Conservation (phyloP, 2,888 invertebrate species). For the Drosophila putrida region DNA sequence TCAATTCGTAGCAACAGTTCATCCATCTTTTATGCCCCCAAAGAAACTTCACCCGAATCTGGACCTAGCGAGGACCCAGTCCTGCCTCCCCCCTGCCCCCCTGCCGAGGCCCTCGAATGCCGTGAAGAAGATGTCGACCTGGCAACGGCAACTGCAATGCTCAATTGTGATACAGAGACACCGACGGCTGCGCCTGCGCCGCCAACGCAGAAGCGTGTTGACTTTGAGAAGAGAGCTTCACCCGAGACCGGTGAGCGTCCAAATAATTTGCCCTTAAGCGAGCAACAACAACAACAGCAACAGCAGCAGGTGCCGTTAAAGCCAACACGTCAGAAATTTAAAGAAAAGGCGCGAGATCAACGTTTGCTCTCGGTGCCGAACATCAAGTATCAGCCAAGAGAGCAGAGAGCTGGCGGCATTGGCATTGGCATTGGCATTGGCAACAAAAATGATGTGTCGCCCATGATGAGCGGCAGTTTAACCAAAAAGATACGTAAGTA, state of each 20-base stretch:
- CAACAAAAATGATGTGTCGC: constrained; percentile 84
- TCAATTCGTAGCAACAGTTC: constrained; percentile 86
- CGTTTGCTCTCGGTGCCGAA: constrained; percentile 92
- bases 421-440: constrained; percentile 21
- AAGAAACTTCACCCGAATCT: constrained; percentile 76
- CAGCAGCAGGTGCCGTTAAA: constrained; percentile 86
- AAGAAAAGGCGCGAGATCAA: constrained; percentile 87
- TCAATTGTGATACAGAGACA: constrained; percentile 60
- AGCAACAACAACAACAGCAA: constrained; percentile 40
- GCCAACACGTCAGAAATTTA: constrained; percentile 87
- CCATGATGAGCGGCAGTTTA: constrained; percentile 90
- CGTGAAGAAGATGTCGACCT: constrained; percentile 63
- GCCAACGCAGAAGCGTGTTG: constrained; percentile 74
- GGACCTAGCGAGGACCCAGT: constrained; percentile 38
- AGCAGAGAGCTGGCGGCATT: constrained; percentile 72
- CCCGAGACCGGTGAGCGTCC: constrained; percentile 86
- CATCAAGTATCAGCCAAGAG: constrained; percentile 88
- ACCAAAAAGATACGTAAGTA: constrained; percentile 96
- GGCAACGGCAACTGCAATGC: constrained; percentile 49
- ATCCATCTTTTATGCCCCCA: constrained; percentile 79
- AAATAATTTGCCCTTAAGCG: constrained; percentile 86
- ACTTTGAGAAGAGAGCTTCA: constrained; percentile 78
- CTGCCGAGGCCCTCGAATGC: constrained; percentile 62
- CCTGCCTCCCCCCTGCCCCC: not conserved
- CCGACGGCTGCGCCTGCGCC: constrained; percentile 19